Conservation (phyloP, 2,113 vertebrate genomes). For the Otolemur garnettii region DNA sequence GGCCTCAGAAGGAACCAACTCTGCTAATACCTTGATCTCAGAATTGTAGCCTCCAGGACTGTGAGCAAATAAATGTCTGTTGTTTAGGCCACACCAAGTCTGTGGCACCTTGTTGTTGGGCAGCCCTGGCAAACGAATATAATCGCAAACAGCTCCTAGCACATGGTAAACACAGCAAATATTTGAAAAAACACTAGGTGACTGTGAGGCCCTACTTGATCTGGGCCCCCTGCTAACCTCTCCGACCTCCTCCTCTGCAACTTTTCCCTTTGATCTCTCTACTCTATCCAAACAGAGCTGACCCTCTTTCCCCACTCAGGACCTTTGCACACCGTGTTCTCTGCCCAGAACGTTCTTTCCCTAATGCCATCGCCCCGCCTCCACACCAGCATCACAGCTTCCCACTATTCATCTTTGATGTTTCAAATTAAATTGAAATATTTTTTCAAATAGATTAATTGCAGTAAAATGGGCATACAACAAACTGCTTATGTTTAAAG, state of each 20-base stretch:
- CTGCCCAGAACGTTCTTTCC: neutral
- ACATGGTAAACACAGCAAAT: slow-evolving; percentile 1
- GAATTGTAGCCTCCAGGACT: neutral
- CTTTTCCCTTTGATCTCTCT: slow-evolving; percentile 51
- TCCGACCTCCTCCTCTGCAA: neutral
- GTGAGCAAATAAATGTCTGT: slow-evolving; percentile 7
- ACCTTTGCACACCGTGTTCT: neutral
- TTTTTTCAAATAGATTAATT: neutral
- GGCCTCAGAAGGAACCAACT: neutral
- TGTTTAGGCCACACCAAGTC: neutral
- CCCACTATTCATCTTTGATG: neutral
- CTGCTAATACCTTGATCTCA: neutral
- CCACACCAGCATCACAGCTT: neutral
- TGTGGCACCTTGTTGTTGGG: neutral
- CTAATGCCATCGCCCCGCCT: neutral
- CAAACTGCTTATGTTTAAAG: neutral
- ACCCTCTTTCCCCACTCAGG: neutral
- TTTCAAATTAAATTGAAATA: neutral
- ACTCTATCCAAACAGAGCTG: neutral
- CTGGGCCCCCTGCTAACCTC: neutral
- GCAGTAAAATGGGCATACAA: neutral
- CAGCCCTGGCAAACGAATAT: neutral
- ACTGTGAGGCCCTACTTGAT: neutral
- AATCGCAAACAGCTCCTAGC: neutral
- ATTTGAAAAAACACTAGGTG: slow-evolving; percentile 39